Evolutionary conservation across 2,113 vertebrate genomes (phyloP).

Genomic region (Potamarius usumacintae): DNA sequence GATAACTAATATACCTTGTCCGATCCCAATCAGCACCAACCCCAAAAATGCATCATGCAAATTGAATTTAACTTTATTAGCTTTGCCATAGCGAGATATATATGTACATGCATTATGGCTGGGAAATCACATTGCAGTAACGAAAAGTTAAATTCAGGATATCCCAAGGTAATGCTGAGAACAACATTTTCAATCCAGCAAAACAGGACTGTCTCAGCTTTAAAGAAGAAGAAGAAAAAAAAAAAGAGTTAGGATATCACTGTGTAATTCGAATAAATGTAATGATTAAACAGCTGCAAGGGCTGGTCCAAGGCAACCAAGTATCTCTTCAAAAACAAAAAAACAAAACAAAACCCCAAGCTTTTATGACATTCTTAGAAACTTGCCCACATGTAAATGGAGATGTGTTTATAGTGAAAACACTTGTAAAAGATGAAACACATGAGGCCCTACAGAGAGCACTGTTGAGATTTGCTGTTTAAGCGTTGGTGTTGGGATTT

Average conservation of each 20-base stretch:
- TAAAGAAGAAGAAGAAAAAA: not conserved
- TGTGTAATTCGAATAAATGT: not conserved
- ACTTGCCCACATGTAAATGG: constrained; percentile 1
- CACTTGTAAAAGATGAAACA: not conserved
- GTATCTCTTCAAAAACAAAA: not conserved
- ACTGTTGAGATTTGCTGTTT: constrained; percentile 26
- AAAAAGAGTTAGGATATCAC: not conserved
- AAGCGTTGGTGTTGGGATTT: constrained; percentile 52
- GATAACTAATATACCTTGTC: not conserved
- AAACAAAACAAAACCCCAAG: not conserved
- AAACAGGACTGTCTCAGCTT: not conserved
- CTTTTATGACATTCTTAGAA: not conserved
- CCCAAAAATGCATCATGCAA: no score
- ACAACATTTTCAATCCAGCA: constrained; percentile 8
- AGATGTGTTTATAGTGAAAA: not conserved
- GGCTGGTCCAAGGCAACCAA: not conserved
- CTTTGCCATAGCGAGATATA: no score
- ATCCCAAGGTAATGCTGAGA: not conserved
- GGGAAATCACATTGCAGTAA: no score
- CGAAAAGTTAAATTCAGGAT: constrained; percentile 19
- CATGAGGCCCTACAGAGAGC: constrained; percentile 1
- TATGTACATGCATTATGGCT: no score
- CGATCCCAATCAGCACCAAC: not conserved
- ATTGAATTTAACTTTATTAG: no score
- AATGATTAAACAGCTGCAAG: not conserved